Base-by-base conservation (phyloP, 2,888 invertebrate species). In the Dusona sp. region DNA sequence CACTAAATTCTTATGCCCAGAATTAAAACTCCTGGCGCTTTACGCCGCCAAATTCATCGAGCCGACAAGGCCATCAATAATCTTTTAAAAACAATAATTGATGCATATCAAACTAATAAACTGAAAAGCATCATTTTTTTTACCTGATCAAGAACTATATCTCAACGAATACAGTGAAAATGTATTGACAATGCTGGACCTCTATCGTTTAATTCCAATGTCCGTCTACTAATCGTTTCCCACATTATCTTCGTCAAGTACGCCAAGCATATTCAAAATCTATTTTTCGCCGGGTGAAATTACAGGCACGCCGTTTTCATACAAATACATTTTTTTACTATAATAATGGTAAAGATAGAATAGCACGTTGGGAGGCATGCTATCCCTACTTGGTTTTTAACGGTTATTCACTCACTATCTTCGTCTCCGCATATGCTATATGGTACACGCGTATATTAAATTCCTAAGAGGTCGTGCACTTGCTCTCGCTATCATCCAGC, bases 381-480 rank as follows among this genome's bases (percentile, higher is more conserved):
- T 74, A 77, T 51, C 70, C 16, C 22, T 70, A 29, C 33, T 54
- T 38, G 38, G 8, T 79, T 64, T 54, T 68, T n/a, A 61, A 64
- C 48, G 81, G 61, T 74, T 74, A 87, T 83, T 64, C 75, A 72
- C 77, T n/a, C 54, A 67, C 70, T 19, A 45, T 67, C 78, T 84
- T 80, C 73, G 73, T 68, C 74, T 84, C 68, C 25, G 25, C 25
- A 67, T 64, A 61, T 38, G 68, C 75, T 85, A 75, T 73, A 73
- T 84, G 81, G 61, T 73, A 85, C 82, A 82, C 79, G 84, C 88
- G 90, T 89, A 91, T 91, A 92, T 91, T 91, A 92, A 92, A 92
- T 92, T 92, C 90, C 91, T 89, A 83, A 82, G 89, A 91, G 89
- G 90, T 90, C 90, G 89, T 89, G 87, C 72, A 84, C 79, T 70